Evolutionary conservation across 2,113 vertebrate species (phyloP).

Genomic region (Clinocottus analis): DNA sequence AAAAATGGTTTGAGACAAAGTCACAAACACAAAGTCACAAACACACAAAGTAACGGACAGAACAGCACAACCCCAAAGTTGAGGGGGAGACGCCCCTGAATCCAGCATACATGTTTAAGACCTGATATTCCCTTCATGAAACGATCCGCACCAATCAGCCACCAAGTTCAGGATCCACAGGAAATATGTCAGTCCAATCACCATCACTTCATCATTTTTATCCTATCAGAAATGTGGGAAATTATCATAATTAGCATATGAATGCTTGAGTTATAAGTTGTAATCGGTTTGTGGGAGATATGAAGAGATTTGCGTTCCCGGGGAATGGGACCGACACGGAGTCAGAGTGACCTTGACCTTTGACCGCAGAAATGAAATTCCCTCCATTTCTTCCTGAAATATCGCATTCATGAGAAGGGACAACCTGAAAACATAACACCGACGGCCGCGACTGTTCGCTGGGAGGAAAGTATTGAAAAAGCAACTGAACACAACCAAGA

Average conservation of each 20-base stretch:
- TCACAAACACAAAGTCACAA: not conserved
- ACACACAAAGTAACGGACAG: too few species aligned
- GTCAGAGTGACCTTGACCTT: not conserved
- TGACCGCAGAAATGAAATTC: not conserved
- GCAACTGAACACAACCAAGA: too few species aligned
- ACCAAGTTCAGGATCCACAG: not conserved
- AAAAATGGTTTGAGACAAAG: conserved; percentile 36
- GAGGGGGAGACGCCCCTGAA: too few species aligned
- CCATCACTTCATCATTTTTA: not conserved
- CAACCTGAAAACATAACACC: too few species aligned
- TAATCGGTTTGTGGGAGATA: not conserved
- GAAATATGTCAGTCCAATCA: not conserved
- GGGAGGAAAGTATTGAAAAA: too few species aligned
- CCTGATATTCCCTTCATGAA: not conserved
- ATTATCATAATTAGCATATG: not conserved
- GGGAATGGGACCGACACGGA: not conserved
- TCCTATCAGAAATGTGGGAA: not conserved
- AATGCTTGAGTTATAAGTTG: not conserved
- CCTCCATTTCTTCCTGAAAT: too few species aligned
- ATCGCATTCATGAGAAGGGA: too few species aligned
- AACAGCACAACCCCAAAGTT: too few species aligned
- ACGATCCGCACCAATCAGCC: not conserved
- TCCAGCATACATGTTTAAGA: not conserved
- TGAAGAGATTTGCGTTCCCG: not conserved
- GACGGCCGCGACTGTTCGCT: too few species aligned